Evolutionary conservation across 2,113 vertebrate genomes (phyloP).

Genomic region (Heteronetta atricapilla): DNA sequence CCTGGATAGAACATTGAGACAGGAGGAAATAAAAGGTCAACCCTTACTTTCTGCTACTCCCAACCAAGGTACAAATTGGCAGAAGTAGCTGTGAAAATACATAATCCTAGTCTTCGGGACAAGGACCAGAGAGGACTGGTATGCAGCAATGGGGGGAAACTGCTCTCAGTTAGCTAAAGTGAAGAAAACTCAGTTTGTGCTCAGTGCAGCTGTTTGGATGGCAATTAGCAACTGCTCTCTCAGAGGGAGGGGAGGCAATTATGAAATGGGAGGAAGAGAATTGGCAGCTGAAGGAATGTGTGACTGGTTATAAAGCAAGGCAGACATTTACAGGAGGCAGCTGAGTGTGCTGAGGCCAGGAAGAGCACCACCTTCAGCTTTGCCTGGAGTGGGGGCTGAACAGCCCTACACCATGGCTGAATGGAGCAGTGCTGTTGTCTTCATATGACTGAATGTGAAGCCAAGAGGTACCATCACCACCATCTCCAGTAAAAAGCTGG

Average conservation of each 20-base stretch:
- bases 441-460: neutral
- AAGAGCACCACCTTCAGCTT: neutral
- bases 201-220: neutral
- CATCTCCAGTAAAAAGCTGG: neutral
- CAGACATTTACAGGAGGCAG: neutral
- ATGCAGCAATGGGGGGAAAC: fast-evolving
- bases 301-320: neutral
- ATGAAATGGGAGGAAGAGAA: neutral
- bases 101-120: neutral
- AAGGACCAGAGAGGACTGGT: neutral
- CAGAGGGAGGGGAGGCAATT: neutral
- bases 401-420: neutral
- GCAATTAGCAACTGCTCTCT: neutral
- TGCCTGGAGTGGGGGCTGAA: neutral
- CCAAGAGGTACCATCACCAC: neutral
- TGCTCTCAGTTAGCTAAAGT: neutral
- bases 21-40: neutral
- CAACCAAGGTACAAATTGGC: neutral
- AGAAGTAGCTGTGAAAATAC: neutral
- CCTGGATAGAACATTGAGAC: neutral
- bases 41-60: neutral
- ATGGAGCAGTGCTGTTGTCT: neutral
- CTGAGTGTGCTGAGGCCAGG: neutral
- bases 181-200: neutral
- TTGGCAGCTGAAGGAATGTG: neutral